These are phyloP conservation scores for Paralichthys olivaceus DNA, from an alignment of 2,113 vertebrate genomes.

Conservation along the genomic window DNA sequence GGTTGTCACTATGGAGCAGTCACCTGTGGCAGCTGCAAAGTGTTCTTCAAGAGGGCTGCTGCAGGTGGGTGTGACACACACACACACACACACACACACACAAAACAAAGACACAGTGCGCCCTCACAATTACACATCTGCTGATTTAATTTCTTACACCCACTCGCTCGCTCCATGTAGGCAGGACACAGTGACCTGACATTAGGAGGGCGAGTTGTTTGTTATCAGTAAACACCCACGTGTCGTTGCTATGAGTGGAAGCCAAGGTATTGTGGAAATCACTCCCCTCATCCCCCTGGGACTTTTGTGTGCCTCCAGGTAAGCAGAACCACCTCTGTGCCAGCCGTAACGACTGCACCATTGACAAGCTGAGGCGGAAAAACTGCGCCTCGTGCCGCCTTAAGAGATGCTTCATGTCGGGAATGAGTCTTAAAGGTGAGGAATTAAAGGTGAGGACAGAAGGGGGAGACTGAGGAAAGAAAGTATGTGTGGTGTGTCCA, in stretches of 20 bases:
- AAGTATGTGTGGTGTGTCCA: neutral
- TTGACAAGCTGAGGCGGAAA: constrained; percentile 95
- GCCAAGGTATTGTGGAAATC: constrained; percentile 23
- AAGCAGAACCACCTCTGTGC: constrained; percentile 99
- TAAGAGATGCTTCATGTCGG: constrained; percentile 94
- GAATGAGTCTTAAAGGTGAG: constrained; percentile 97
- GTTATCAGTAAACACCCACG: constrained; percentile 68
- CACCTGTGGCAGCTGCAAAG: constrained; percentile 97
- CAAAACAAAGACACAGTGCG: neutral
- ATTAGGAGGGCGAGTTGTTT: constrained; percentile 51
- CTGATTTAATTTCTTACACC: constrained; percentile 71
- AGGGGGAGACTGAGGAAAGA: neutral
- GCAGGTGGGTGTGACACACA: constrained; percentile 67
- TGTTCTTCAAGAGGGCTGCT: constrained; percentile 87
- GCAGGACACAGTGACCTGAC: constrained; percentile 70
- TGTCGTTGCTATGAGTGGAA: constrained; percentile 57
- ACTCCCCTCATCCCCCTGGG: constrained; percentile 22
- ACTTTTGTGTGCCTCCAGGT: constrained; percentile 78
- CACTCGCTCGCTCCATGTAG: constrained; percentile 42
- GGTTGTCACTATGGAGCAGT: constrained; percentile 91
- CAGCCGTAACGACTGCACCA: constrained; percentile 98
- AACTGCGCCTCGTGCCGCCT: constrained; percentile 94
- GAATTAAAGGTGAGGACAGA: neutral
- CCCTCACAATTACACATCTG: neutral
- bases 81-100: constrained; percentile 4